Base-by-base conservation (phyloP, 1,140 invertebrate genomes). In the Pentalonia nigronervosa region DNA sequence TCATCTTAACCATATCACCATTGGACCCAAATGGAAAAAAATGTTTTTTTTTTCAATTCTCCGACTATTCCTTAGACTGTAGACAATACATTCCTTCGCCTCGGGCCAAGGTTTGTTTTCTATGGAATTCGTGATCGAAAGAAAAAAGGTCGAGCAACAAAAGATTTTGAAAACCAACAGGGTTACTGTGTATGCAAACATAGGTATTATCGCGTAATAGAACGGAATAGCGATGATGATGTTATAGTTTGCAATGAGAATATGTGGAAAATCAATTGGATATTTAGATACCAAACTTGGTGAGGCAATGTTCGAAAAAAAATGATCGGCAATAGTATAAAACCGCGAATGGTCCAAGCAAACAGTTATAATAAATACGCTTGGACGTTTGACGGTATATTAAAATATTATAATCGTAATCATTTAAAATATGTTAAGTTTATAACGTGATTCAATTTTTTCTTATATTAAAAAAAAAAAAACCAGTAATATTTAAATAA, bases 91-190 rank as follows among this genome's bases (percentile, higher is more conserved):
- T 83, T 81, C 45, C n/a, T 50, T 14, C 56, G 67, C 90, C 90
- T 48, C 45, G 45, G 76, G 67, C n/a, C 67, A n/a, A 11, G 45
- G 21, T 48, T 83, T 50, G 90, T 83, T 48, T n/a, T 91, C 45
- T 81, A 48, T 81, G 90, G 67, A 91, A 91, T 91, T 91, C 56
- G 17, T 56, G 87, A 56, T 47, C 67, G 34, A 83, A 83, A 83
- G 67, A 83, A 91, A 91, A 91, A 91, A 91, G 90, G 90, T 91
- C 90, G 45, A 60, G 45, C 45, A 81, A 91, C 90, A 91, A 91
- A 91, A 91, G 67, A 91, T 91, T 48, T 81, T 81, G 53, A 91
- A 91, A 45, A 67, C 90, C n/a, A n/a, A 76, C 60, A 76, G 60
- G 53, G 90, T 45, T 41, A 91, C 56, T 48, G 20, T 47, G n/a